Evolutionary conservation across 2,113 vertebrate species (phyloP), one percentile per base, ranked within the genome.

Genomic region (Dendropsophus ebraccatus): DNA sequence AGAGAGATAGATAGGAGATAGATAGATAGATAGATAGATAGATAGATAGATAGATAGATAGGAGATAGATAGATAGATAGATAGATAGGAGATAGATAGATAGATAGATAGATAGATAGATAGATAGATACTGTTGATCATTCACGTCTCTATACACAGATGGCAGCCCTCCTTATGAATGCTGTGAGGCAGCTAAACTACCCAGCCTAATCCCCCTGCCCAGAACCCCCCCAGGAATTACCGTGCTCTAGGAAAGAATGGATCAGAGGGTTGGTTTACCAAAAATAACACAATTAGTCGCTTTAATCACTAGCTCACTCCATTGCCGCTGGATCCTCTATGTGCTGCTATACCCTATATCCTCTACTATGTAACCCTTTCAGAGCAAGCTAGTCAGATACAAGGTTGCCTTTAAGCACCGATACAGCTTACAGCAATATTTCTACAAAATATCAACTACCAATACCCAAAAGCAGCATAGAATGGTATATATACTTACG

Each of bases 311-410:
- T 58, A 30, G 17, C 28, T 11, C 11, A 11, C 19, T 12, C 32
- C 13, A 58, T 13, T 37, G 54, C 23, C 60, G 5, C 54, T 3
- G 5, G 19, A 5, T 14, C 30, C 76, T 54, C 7, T 32, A 16
- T 58, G 10, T 13, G 9, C 52, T 2, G n/a, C n/a, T n/a, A n/a
- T n/a, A n/a, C n/a, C n/a, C n/a, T n/a, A n/a, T n/a, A n/a, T n/a
- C n/a, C n/a, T n/a, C n/a, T n/a, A n/a, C n/a, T n/a, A n/a, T n/a
- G 50, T 78, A 79, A 54, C 76, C 50, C 76, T 13, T 58, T 58
- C 50, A 14, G 47, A 21, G 25, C 47, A 28, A 19, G 37, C 21
- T n/a, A 74, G 4, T 14, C 12, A 74, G 72, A 74, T 6, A 54
- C 47, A 77, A n/a, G 12, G 72, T 50, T 50, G 45, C 41, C 41